These are phyloP conservation scores for Melitaea athalia DNA, from an alignment of 2,888 invertebrate genomes.

Conservation along the genomic window DNA sequence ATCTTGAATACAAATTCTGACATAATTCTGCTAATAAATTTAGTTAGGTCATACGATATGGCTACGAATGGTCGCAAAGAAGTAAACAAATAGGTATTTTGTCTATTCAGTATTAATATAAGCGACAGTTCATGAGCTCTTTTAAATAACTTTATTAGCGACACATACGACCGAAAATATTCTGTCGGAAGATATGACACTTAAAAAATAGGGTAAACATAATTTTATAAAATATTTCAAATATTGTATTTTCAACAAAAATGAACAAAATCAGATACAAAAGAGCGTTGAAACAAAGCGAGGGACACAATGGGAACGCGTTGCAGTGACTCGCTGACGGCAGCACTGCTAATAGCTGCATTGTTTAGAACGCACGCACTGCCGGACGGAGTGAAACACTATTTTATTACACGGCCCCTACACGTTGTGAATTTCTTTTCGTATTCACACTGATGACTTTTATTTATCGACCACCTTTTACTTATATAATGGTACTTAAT, in stretches of 20 bases:
- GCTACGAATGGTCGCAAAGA: neutral
- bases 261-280: slow-evolving; percentile 21
- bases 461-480: neutral
- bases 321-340: slow-evolving; percentile 16
- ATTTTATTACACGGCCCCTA: slow-evolving; percentile 4
- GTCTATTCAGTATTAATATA: neutral
- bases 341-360: slow-evolving; percentile 24
- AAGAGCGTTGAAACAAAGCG: slow-evolving; percentile 19
- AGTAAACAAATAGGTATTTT: neutral
- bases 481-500: neutral
- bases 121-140: neutral
- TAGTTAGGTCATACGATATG: neutral
- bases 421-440: neutral
- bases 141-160: no score
- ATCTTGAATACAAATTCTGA: slow-evolving; percentile 20
- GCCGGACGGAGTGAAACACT: slow-evolving; percentile 22
- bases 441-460: neutral
- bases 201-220: no score
- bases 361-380: slow-evolving; percentile 24
- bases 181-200: no score
- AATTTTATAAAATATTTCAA: neutral
- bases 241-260: slow-evolving; percentile 11
- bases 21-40: neutral
- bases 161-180: no score
- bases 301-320: slow-evolving; percentile 17